A percentile compares a stretch with the other conserved stretches of the same genome.
Evolutionary conservation across 2,113 vertebrate genomes (phyloP).

Genomic region (Chaetodon auriga): DNA sequence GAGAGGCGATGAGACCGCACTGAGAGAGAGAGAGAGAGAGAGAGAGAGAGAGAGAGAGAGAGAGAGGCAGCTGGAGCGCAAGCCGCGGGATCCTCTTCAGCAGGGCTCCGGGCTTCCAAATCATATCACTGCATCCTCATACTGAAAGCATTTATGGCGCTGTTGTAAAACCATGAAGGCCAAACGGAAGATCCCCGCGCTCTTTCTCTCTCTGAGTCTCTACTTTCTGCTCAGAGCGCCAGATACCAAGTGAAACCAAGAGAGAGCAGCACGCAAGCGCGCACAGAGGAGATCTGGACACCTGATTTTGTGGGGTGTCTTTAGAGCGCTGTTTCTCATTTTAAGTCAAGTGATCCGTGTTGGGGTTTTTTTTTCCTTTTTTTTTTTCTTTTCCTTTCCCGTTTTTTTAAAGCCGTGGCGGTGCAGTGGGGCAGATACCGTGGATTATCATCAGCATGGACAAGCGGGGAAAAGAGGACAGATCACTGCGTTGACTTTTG

Average conservation of each 20-base stretch:
- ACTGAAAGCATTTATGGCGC: conserved; percentile 24
- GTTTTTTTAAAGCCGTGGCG: conserved; percentile 16
- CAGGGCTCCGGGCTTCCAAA: conserved; percentile 52
- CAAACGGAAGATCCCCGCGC: conserved; percentile 44
- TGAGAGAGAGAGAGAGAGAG: conserved; percentile 55
- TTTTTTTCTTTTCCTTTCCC: neutral
- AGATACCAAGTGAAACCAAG: conserved; percentile 49
- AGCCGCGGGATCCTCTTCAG: conserved; percentile 52
- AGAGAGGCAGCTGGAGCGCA: conserved; percentile 9
- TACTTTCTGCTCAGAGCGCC: conserved; percentile 46
- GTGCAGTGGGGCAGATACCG: conserved; percentile 29
- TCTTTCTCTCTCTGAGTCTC: conserved; percentile 28
- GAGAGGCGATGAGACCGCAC: conserved; percentile 62
- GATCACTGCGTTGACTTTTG: conserved; percentile 73
- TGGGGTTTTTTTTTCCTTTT: neutral
- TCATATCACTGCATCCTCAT: conserved; percentile 44
- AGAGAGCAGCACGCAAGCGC: conserved; percentile 71
- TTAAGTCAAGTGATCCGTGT: conserved; percentile 36
- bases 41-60: conserved; percentile 36
- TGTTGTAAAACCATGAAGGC: conserved; percentile 37
- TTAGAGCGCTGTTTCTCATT: conserved; percentile 52
- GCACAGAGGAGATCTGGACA: conserved; percentile 66
- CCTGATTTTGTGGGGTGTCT: conserved; percentile 67
- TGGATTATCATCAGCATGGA: conserved; percentile 74
- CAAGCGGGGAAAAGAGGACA: conserved; percentile 66